Evolutionary conservation across 35 echinoderm and acorn worm genomes (phyloP).

Genomic region (Hemicentrotus pulcherrimus): DNA sequence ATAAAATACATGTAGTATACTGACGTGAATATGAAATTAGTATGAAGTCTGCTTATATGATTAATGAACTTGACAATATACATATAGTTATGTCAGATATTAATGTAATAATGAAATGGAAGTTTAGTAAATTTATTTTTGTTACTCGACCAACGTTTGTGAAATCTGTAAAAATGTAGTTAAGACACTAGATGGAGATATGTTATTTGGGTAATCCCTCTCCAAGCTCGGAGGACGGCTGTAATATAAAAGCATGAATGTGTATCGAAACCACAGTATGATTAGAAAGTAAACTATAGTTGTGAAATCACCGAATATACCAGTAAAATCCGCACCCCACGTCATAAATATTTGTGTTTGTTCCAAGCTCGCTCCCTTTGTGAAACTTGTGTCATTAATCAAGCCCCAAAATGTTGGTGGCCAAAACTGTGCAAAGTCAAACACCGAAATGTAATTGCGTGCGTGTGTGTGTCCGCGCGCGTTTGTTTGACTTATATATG

Average conservation of each 20-base stretch:
- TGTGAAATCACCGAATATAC: background rate
- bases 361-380: background rate
- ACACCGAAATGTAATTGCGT: too few relatives aligned
- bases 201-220: background rate
- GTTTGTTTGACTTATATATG: conserved; percentile 7
- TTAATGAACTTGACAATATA: background rate
- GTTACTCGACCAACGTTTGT: conserved; percentile 12
- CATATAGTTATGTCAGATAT: conserved; percentile 23
- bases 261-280: background rate
- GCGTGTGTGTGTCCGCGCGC: background rate
- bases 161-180: conserved; percentile 25
- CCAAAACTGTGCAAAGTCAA: background rate
- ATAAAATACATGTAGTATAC: background rate
- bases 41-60: background rate
- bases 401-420: background rate
- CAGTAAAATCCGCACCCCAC: background rate
- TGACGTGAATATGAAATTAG: background rate
- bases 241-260: background rate
- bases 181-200: background rate
- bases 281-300: background rate
- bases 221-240: background rate
- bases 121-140: conserved; percentile 43
- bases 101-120: conserved; percentile 21
- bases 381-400: conserved; percentile 16
- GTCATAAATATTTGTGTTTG: background rate